Percentiles rank a stretch among this genome's conserved stretches.
phyloP scores from a whole-genome alignment of 2,797 vertebrate genomes.

The Cyclopterus lumpus region DNA sequence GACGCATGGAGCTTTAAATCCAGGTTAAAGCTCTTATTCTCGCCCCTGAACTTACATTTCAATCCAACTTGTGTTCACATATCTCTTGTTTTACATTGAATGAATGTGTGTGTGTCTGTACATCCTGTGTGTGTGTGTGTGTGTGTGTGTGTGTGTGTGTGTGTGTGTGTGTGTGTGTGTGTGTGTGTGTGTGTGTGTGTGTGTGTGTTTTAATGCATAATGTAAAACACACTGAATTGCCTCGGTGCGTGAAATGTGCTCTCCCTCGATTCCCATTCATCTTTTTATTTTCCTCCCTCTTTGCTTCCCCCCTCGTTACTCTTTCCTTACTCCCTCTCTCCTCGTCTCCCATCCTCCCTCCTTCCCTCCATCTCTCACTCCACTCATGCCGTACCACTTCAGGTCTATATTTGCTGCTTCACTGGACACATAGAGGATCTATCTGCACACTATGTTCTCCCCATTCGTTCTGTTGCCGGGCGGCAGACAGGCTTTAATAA shows the following conservation, averaged over 20 bases:
- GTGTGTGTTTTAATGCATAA: neutral
- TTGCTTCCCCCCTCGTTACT: neutral
- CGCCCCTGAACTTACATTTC: neutral
- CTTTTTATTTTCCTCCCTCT: neutral
- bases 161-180: no score
- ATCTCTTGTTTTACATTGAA: neutral
- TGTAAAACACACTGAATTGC: neutral
- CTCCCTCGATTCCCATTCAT: neutral
- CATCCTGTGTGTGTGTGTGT: neutral
- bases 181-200: no score
- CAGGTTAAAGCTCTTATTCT: neutral
- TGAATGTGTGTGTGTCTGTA: neutral
- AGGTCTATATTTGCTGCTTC: conserved; percentile 90
- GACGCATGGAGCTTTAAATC: neutral
- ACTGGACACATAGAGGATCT: conserved; percentile 88
- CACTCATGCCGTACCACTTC: conserved; percentile 78
- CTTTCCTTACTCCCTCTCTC: neutral
- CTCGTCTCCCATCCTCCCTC: neutral
- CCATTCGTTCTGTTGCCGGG: conserved; percentile 87
- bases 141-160: no score
- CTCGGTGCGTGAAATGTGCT: neutral
- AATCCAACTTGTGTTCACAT: neutral
- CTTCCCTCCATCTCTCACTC: conserved; percentile 6
- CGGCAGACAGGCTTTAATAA: conserved; percentile 93
- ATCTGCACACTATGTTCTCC: conserved; percentile 90